Conservation (phyloP, 2,113 vertebrate species). For the Proteles cristata region DNA sequence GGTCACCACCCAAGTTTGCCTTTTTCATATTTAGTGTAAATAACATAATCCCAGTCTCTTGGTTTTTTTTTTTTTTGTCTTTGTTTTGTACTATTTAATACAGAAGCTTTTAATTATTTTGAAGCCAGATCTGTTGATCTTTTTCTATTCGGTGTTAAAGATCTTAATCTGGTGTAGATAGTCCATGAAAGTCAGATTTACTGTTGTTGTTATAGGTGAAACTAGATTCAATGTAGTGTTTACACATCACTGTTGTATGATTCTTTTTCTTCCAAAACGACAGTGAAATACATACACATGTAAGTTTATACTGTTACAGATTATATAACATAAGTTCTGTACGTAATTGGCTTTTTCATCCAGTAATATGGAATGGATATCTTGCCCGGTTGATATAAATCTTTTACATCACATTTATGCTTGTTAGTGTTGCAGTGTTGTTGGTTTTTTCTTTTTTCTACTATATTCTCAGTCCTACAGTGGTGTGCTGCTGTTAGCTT, state of each 20-base stretch:
- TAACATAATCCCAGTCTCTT: neutral
- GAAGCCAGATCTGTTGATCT: constrained; percentile 52
- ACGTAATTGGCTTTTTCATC: neutral
- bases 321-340: neutral
- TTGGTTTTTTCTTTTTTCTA: neutral
- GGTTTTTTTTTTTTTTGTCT: constrained; percentile 39
- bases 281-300: neutral
- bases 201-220: neutral
- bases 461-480: neutral
- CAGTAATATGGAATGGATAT: neutral
- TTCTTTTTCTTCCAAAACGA: constrained; percentile 51
- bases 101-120: constrained; percentile 59
- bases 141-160: constrained; percentile 60
- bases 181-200: neutral
- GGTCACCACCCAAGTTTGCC: constrained; percentile 29
- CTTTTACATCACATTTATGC: neutral
- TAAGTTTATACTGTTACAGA: neutral
- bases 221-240: neutral
- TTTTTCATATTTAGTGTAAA: constrained; percentile 55
- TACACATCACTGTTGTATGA: neutral
- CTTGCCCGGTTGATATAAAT: neutral
- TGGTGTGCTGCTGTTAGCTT: neutral
- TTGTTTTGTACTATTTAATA: constrained; percentile 54
- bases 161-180: constrained; percentile 40
- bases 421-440: neutral